phyloP scores from a whole-genome alignment of 2,888 invertebrate species.

The Coleophora deauratella region DNA sequence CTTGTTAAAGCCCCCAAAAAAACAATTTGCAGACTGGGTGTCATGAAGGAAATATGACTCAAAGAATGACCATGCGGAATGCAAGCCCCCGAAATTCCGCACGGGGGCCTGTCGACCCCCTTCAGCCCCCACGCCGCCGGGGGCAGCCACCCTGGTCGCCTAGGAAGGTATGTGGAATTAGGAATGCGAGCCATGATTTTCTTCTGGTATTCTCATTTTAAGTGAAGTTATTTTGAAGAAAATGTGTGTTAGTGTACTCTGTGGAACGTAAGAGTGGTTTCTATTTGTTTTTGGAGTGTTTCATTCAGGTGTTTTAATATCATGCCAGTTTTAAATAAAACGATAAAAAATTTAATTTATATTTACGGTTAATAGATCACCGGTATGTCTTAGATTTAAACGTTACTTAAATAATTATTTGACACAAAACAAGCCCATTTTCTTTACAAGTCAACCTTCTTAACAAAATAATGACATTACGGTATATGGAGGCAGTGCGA shows the following conservation, averaged over 20 bases:
- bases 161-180: constrained; percentile 51
- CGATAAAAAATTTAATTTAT: too few species aligned
- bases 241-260: constrained; percentile 1
- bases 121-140: constrained; percentile 17
- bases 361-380: too few species aligned
- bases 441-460: too few species aligned
- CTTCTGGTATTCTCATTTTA: constrained; percentile 24
- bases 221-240: constrained; percentile 16
- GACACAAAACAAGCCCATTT: too few species aligned
- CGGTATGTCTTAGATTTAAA: too few species aligned
- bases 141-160: constrained; percentile 18
- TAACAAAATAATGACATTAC: too few species aligned
- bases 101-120: constrained; percentile 19
- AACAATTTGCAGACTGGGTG: constrained; percentile 39
- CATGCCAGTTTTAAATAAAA: too few species aligned
- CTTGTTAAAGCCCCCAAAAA: constrained; percentile 21
- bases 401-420: too few species aligned
- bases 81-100: constrained; percentile 48
- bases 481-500: too few species aligned
- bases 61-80: constrained; percentile 68
- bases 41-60: constrained; percentile 55
- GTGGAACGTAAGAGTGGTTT: too few species aligned
- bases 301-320: too few species aligned
- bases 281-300: too few species aligned
- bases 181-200: constrained; percentile 36